phyloP scores from a whole-genome alignment of 1,140 invertebrate genomes.

The Habropoda laboriosa region DNA sequence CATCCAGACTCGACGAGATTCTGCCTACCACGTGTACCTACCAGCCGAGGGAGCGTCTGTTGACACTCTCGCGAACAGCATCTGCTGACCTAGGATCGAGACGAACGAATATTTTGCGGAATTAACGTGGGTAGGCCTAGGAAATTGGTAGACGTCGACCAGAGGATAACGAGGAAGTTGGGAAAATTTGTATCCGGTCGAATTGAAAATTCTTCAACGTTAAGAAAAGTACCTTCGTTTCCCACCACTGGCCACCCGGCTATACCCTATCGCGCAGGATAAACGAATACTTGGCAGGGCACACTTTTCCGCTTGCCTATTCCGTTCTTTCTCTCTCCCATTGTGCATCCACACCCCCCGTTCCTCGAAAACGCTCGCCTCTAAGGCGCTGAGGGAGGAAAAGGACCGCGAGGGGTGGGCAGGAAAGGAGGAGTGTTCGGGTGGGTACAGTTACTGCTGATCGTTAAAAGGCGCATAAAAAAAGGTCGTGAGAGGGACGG shows the following conservation, averaged over 20 bases:
- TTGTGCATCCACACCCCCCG: constrained; percentile 23
- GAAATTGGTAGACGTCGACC: too few species aligned
- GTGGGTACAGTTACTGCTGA: constrained; percentile 70
- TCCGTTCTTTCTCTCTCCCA: constrained; percentile 19
- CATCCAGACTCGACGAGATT: neutral
- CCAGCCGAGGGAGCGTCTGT: constrained; percentile 2
- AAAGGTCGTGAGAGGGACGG: constrained; percentile 64
- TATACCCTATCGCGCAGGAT: constrained; percentile 16
- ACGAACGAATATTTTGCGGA: too few species aligned
- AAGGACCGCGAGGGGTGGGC: neutral
- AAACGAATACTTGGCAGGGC: constrained; percentile 16
- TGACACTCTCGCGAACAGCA: too few species aligned
- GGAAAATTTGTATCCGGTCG: too few species aligned
- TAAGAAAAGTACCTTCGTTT: too few species aligned
- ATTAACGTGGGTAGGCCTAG: too few species aligned
- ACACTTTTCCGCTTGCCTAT: constrained; percentile 27
- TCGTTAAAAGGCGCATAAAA: constrained; percentile 77
- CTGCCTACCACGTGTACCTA: constrained; percentile 34
- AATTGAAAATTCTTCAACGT: too few species aligned
- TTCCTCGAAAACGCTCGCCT: constrained; percentile 49
- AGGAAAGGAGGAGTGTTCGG: constrained; percentile 40
- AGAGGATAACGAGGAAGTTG: too few species aligned
- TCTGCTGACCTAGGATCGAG: too few species aligned
- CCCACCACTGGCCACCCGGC: too few species aligned
- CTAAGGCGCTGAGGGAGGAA: constrained; percentile 28